Base-by-base conservation (phyloP, 2,888 invertebrate species). In the Fissipunctia ypsillon region DNA sequence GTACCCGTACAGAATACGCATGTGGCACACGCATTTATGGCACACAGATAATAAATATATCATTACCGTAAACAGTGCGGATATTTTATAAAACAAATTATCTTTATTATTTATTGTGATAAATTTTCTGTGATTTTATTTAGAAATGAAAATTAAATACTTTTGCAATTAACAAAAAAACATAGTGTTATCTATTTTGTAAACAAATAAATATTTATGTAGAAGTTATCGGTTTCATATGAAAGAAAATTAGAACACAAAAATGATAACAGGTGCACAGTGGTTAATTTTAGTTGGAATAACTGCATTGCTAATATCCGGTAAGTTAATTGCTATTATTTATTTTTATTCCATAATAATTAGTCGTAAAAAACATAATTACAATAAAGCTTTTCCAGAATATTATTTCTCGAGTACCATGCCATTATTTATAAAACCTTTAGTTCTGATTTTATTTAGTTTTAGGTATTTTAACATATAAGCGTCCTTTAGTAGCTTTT, bases 251-350 rank as follows among this genome's bases (percentile, higher is more conserved):
- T 67, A 56, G 61, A 31, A 56, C 19, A 54, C 48, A 81, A 93
- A 90, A 85, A 95, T 95, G 95, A 88, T 93, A 85, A 87, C 89
- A 77, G 86, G 91, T 90, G 90, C 88, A 45, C 92, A 95, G 90
- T 96, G 94, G 93, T 87, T 95, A 67, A 88, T 95, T 87, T 90
- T 95, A 69, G 91, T 95, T 90, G 95, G 95, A 87, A 91, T 96
- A 77, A 91, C 90, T 61, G 91, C 92, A 25, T 85, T 95, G 73
- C 94, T 94, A 83, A 89, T 95, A 89, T 90, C 91, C 74, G 93
- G 96, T 96, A 81, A 91, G 92, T 91, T 28, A 31, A 52, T n/a
- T 28, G 12, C 2, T 16, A 25, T n/a, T 45, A n/a, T 48, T 50
- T 19, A 22, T 50, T 76, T 48, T 35, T 48, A 12, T 54, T 60